Evolutionary conservation across 2,888 invertebrate species (phyloP), one percentile per base, ranked within the genome.

Genomic region (Drosophila flavopinicola): DNA sequence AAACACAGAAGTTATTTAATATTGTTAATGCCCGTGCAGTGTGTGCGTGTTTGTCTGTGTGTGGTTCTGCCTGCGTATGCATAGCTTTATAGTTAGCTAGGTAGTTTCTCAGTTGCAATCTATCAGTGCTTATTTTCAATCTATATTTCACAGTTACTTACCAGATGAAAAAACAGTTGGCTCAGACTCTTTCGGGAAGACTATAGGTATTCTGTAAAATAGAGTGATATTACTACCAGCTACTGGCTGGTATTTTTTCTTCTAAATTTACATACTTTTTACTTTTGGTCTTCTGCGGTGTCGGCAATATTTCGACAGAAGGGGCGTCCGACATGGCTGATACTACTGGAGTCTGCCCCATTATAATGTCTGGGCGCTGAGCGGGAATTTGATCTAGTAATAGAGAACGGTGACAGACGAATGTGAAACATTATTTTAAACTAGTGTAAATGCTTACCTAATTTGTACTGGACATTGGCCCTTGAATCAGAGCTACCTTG

Each of bases 241-340:
- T n/a, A n/a, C 20, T 27, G 9, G 13, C 33, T n/a, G 10, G 2
- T 2, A 9, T 15, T 35, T 17, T 11, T 10, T 29, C 24, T 6
- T 6, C 7, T 23, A 7, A 10, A 24, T 10, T 15, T 3, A 66
- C 79, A 61, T 77, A 89, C 88, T 89, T 89, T 78, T 87, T 84
- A 61, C 61, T 87, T 80, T 93, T 92, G 59, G 90, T 90, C 80
- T 93, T 93, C 85, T 92, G 92, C 44, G 85, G 82, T 47, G 88
- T 88, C 20, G 90, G 89, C 44, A 87, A 85, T 73, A 91, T 91
- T 78, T 91, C 91, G 13, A 91, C 89, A 17, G 90, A 91, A 83
- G 94, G 94, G 78, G 94, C 94, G 87, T 94, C 94, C 56, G 94
- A 93, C 91, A 94, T 94, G 67, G 95, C 95, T 66, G 95, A 95